These are phyloP conservation scores for Neuroterus valhalla DNA, from an alignment of 1,140 invertebrate genomes.

Conservation along the genomic window DNA sequence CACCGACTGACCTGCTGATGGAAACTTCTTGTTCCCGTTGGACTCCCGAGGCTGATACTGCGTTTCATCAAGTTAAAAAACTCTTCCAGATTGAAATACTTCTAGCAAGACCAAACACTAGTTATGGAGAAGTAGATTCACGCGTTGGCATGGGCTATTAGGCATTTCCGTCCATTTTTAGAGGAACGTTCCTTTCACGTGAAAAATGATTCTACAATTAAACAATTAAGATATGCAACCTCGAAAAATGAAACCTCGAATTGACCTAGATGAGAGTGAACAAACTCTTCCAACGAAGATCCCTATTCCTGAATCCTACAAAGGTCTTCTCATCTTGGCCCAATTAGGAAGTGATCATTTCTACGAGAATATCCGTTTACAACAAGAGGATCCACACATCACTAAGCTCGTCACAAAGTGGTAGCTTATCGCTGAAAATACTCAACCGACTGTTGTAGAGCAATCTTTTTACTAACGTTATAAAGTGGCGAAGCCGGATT, in stretches of 20 bases:
- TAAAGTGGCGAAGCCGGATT: background rate
- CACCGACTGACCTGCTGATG: too few relatives aligned
- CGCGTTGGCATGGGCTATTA: conserved; percentile 56
- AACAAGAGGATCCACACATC: background rate
- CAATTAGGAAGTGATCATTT: background rate
- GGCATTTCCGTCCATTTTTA: conserved; percentile 52
- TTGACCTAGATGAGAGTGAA: background rate
- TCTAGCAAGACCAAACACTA: conserved; percentile 33
- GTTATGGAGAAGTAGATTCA: background rate
- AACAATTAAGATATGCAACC: conserved; percentile 45
- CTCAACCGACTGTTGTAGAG: background rate
- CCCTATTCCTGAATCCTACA: too few relatives aligned
- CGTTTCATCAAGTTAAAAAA: too few relatives aligned
- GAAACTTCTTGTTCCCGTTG: too few relatives aligned
- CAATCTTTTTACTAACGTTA: background rate
- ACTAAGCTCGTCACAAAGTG: background rate
- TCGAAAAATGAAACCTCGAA: conserved; percentile 36
- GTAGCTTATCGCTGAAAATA: background rate
- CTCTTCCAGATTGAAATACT: too few relatives aligned
- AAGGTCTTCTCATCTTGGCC: background rate
- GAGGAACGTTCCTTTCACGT: conserved; percentile 53
- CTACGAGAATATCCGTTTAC: background rate
- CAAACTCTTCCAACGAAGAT: background rate
- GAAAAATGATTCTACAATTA: conserved; percentile 43
- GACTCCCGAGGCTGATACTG: too few relatives aligned